Evolutionary conservation across 2,888 invertebrate genomes (phyloP).

Genomic region (Ctena decussata): DNA sequence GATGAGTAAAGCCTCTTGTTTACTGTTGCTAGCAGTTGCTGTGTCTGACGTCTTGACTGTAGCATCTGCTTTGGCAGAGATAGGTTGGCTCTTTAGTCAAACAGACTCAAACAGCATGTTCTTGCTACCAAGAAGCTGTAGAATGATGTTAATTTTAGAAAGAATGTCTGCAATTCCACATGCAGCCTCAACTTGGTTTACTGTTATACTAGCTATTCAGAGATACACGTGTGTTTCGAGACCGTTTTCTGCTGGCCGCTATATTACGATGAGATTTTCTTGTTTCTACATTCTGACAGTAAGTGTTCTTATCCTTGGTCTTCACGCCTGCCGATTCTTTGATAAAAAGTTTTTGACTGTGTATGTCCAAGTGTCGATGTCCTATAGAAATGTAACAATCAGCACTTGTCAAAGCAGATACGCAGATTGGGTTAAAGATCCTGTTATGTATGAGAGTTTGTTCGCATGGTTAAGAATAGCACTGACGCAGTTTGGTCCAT

Average conservation of each 20-base stretch:
- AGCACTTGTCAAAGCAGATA: background rate
- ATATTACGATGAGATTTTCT: background rate
- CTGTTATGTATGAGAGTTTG: background rate
- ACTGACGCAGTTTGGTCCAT: background rate
- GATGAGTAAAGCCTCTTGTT: conserved; percentile 3
- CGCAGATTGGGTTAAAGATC: background rate
- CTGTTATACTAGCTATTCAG: background rate
- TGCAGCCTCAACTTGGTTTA: no score
- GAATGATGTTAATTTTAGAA: background rate
- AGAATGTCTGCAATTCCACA: background rate
- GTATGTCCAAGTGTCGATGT: background rate
- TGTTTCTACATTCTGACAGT: background rate
- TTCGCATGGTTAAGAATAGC: background rate
- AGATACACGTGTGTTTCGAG: background rate
- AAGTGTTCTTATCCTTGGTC: background rate
- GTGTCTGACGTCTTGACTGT: background rate
- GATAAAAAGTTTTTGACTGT: background rate
- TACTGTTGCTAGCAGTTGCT: background rate
- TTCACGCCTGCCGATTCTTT: background rate
- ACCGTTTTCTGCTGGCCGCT: background rate
- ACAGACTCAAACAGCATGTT: background rate
- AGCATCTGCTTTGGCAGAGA: background rate
- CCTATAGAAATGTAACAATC: background rate
- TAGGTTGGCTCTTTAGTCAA: background rate
- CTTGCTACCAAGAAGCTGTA: background rate